A percentile compares a stretch with the other conserved stretches of the same genome.
These are phyloP conservation scores for Trididemnum nubilum DNA, from an alignment of 23 tunicate genomes.

Conservation along the genomic window DNA sequence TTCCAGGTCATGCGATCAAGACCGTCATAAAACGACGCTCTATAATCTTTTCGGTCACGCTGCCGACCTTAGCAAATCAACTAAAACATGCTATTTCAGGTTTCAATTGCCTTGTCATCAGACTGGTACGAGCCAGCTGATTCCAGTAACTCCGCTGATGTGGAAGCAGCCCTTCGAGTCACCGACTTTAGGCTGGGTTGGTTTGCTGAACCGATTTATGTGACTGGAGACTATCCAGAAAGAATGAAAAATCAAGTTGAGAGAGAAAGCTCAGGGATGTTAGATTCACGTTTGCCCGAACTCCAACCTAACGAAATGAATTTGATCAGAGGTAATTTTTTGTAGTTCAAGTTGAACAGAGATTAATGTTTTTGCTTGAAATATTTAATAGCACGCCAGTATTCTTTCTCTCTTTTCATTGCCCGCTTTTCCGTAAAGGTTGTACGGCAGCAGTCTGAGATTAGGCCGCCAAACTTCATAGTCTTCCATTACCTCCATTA, in stretches of 20 bases:
- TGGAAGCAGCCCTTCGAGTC: slow-evolving; percentile 70
- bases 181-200: slow-evolving; percentile 84
- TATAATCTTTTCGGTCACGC: no score
- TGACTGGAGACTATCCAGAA: slow-evolving; percentile 82
- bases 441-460: no score
- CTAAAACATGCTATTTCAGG: slow-evolving; percentile 21
- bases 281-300: slow-evolving; percentile 42
- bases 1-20: no score
- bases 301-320: slow-evolving; percentile 50
- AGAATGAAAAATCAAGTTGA: slow-evolving; percentile 62
- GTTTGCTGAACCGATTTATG: slow-evolving; percentile 90
- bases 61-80: no score
- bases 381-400: no score
- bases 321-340: slow-evolving; percentile 61
- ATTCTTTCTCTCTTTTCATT: no score
- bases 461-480: no score
- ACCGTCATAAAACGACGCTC: no score
- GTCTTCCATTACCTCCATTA: no score
- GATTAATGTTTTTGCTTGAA: no score
- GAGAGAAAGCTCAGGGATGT: not conserved
- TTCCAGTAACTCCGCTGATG: slow-evolving; percentile 33
- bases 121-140: slow-evolving; percentile 92
- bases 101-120: slow-evolving; percentile 72
- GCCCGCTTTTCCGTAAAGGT: no score
- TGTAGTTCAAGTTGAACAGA: not conserved